phyloP scores from a whole-genome alignment of 2,888 invertebrate species.

The Mantis religiosa region DNA sequence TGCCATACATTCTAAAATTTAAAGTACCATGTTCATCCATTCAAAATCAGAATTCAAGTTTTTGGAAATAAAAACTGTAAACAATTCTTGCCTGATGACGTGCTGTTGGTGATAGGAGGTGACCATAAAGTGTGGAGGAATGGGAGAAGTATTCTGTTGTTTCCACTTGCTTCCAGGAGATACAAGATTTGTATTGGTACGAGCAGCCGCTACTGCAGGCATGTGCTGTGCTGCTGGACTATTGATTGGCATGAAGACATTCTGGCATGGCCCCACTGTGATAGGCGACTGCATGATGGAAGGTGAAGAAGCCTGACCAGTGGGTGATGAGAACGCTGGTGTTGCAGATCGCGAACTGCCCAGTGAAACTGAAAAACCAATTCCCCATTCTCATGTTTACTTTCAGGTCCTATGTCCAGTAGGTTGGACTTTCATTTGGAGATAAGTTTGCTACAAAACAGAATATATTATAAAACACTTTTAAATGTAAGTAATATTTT shows the following conservation, averaged over 20 bases:
- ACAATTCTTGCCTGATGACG: slow-evolving; percentile 41
- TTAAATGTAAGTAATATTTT: too few species aligned
- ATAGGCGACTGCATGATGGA: slow-evolving; percentile 64
- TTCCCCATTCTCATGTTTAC: neutral
- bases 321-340: slow-evolving; percentile 75
- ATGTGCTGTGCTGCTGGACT: slow-evolving; percentile 48
- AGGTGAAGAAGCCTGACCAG: slow-evolving; percentile 61
- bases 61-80: too few species aligned
- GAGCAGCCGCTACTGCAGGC: neutral
- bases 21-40: too few species aligned
- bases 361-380: slow-evolving; percentile 67
- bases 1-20: too few species aligned
- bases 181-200: slow-evolving; percentile 38
- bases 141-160: slow-evolving; percentile 42
- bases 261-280: slow-evolving; percentile 70
- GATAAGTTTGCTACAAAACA: too few species aligned
- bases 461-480: too few species aligned
- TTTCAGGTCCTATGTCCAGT: neutral
- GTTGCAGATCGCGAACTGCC: slow-evolving; percentile 91
- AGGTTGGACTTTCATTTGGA: too few species aligned
- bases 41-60: too few species aligned
- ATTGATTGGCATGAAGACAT: slow-evolving; percentile 88
- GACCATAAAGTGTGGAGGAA: slow-evolving; percentile 47
- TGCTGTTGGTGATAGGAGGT: slow-evolving; percentile 43
- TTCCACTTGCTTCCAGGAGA: slow-evolving; percentile 44